Conservation (phyloP, 1,140 invertebrate species). For the Chionoecetes opilio region DNA sequence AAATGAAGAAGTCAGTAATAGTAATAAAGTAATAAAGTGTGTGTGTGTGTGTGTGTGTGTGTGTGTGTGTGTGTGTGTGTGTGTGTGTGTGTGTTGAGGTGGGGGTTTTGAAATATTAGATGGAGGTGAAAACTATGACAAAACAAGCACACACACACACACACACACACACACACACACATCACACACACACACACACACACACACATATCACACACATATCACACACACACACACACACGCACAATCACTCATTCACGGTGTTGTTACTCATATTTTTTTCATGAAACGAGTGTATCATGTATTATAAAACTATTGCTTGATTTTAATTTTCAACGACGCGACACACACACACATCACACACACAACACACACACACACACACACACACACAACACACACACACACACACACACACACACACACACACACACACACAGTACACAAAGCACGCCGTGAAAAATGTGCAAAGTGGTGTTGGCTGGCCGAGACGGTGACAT, state of each 20-base stretch:
- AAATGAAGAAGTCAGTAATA: background rate
- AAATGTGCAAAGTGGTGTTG: background rate
- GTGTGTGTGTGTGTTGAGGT: constrained; percentile 33
- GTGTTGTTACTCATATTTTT: background rate
- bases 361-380: background rate
- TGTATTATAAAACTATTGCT: no score
- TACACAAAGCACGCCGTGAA: background rate
- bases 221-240: background rate
- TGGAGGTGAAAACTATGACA: background rate
- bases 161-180: constrained; percentile 51
- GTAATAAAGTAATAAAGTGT: background rate
- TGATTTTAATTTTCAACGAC: background rate
- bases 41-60: constrained; percentile 53
- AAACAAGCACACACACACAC: constrained; percentile 34
- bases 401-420: background rate
- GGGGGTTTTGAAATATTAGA: background rate
- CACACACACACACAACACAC: constrained; percentile 25
- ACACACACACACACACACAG: background rate
- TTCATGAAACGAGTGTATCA: background rate
- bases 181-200: constrained; percentile 39
- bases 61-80: constrained; percentile 35
- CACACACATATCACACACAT: no score
- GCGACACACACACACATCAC: no score
- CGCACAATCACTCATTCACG: background rate
- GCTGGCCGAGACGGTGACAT: constrained; percentile 6